Base-by-base conservation (phyloP, 2,888 invertebrate genomes). In the Tetrapedia diversipes region DNA sequence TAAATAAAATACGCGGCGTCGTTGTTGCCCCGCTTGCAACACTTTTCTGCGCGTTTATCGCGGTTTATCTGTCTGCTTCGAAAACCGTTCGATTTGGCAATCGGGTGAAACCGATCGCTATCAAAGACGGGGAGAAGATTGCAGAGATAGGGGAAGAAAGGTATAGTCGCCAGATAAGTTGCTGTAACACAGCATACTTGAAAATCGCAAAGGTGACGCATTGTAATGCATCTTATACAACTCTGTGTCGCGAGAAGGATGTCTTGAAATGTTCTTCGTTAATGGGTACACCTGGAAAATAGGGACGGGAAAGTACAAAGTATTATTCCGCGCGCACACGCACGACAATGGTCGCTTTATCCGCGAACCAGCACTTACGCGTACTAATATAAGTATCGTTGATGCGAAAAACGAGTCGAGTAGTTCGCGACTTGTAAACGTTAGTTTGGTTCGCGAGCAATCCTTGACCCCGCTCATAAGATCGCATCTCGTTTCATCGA, bases 291-390 rank as follows among this genome's bases (percentile, higher is more conserved):
- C n/a, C 8, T 14, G 16, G n/a, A 57, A 49, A 49, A 65, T 41
- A 56, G 57, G 66, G 56, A 70, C 49, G 66, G 65, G 56, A 49
- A 56, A 34, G 39, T 41, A 47, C 7, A 24, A 14, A 27, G 24
- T 39, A 39, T 32, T 56, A 49, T 47, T 29, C 64, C 24, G 59
- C 59, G 53, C 57, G 49, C 19, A 66, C 43, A 51, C 61, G 64
- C 73, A 16, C 61, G 63, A 83, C 83, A 83, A 83, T 81, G 64
- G 73, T 43, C 22, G 81, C 83, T 83, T 83, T 83, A 77, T 83
- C 76, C 81, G 49, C 75, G 54, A 43, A 51, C 51, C 45, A 47
- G 41, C 64, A 66, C 67, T 76, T 73, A 59, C 66, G 59, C 70
- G 68, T 78, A 54, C 53, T 69, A 1, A 56, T 64, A 45, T 43